phyloP scores from a whole-genome alignment of 23 tunicate species.

The Halocynthia aurantium region DNA sequence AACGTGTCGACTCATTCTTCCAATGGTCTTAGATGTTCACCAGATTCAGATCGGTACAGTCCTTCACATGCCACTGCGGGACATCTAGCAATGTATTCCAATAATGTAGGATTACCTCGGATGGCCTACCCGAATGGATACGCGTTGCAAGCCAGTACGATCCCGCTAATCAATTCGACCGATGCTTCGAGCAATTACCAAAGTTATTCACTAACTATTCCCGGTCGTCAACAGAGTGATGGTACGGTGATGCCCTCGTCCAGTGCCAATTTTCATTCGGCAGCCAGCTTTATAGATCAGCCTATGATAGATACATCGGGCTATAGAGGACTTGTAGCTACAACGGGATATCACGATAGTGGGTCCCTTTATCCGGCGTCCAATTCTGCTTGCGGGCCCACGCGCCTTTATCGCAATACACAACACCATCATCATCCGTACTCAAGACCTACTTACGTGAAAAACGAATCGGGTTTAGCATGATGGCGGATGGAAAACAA shows the following conservation, averaged over 20 bases:
- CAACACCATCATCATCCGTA: conserved; percentile 10
- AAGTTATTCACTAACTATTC: not conserved
- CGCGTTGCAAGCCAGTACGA: not conserved
- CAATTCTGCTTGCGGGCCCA: conserved; percentile 6
- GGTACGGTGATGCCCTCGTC: not conserved
- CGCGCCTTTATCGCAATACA: conserved; percentile 13
- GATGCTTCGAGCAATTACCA: not conserved
- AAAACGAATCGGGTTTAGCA: not conserved
- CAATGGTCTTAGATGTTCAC: conserved; percentile 3
- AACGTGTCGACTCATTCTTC: conserved; percentile 3
- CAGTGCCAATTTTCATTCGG: conserved; percentile 11
- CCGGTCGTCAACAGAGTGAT: not conserved
- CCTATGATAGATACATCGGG: conserved; percentile 4
- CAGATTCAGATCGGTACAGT: conserved; percentile 9
- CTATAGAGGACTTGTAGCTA: conserved; percentile 3
- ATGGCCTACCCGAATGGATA: not conserved
- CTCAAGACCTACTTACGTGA: conserved; percentile 4
- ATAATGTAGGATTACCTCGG: not conserved
- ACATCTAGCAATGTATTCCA: conserved; percentile 1
- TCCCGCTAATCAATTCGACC: not conserved
- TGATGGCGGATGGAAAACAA: not conserved
- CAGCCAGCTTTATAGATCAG: conserved; percentile 11
- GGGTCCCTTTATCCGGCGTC: not conserved
- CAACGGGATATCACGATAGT: conserved; percentile 9
- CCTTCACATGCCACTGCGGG: not conserved